Evolutionary conservation across 2,888 invertebrate genomes (phyloP).

Genomic region (Ochropleura leucogaster): DNA sequence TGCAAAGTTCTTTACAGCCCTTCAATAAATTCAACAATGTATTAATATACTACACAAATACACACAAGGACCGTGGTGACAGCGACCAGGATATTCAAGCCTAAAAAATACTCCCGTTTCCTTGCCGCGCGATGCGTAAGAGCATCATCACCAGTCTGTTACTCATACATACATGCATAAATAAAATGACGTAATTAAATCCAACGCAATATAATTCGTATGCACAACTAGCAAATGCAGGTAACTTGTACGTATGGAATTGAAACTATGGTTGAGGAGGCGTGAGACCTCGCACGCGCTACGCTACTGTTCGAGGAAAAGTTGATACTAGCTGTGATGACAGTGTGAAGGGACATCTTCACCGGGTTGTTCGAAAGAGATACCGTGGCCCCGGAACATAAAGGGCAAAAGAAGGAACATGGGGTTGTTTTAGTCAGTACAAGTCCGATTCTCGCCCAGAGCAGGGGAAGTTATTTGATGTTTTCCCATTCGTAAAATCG

Average conservation of each 20-base stretch:
- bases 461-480: too few species aligned
- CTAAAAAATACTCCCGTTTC: slow-evolving; percentile 5
- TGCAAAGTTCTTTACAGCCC: not conserved
- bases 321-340: not conserved
- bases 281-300: slow-evolving; percentile 48
- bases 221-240: slow-evolving; percentile 32
- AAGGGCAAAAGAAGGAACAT: too few species aligned
- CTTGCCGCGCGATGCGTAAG: slow-evolving; percentile 1
- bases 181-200: slow-evolving; percentile 35
- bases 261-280: slow-evolving; percentile 6
- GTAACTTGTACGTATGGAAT: slow-evolving; percentile 11
- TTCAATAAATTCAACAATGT: not conserved
- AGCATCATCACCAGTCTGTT: slow-evolving; percentile 17
- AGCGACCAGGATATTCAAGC: not conserved
- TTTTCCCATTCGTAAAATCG: too few species aligned
- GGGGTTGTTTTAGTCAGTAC: too few species aligned
- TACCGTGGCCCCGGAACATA: too few species aligned
- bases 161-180: slow-evolving; percentile 27
- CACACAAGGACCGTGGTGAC: not conserved
- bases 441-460: too few species aligned
- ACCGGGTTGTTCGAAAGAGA: not conserved
- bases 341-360: not conserved
- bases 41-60: not conserved
- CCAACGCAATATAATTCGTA: slow-evolving; percentile 36
- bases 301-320: slow-evolving; percentile 45